These are phyloP conservation scores for Sinocyclocheilus anophthalmus DNA, from an alignment of 2,113 vertebrate species.

Conservation along the genomic window DNA sequence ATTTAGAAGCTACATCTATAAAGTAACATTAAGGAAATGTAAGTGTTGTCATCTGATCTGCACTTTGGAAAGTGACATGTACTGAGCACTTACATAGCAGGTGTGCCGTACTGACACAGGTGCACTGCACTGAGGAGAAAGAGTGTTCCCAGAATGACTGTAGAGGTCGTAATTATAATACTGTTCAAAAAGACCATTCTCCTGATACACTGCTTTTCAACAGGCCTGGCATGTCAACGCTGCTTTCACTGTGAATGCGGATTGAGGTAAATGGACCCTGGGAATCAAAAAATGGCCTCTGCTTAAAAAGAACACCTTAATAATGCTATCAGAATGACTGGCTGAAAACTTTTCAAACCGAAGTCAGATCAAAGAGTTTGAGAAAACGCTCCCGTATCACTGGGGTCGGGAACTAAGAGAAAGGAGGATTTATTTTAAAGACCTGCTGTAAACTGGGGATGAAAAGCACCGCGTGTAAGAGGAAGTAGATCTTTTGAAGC, in stretches of 20 bases:
- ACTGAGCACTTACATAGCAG: neutral
- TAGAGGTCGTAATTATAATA: conserved; percentile 48
- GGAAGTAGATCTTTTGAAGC: conserved; percentile 29
- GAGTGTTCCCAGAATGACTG: conserved; percentile 36
- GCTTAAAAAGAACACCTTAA: conserved; percentile 20
- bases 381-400: neutral
- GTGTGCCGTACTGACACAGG: neutral
- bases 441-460: conserved; percentile 22
- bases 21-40: neutral
- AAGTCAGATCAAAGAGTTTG: conserved; percentile 26
- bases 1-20: neutral
- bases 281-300: conserved; percentile 11
- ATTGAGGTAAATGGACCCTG: conserved; percentile 22
- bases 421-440: conserved; percentile 3
- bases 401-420: neutral
- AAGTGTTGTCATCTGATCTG: neutral
- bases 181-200: conserved; percentile 25
- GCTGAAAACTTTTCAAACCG: conserved; percentile 42
- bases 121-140: conserved; percentile 4
- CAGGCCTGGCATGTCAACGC: neutral
- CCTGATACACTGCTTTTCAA: neutral
- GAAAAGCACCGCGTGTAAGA: neutral
- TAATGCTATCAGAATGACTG: conserved; percentile 10
- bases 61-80: neutral
- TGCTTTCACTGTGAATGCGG: neutral